These are phyloP conservation scores for Thecophora atra DNA, from an alignment of 2,888 invertebrate species.

Conservation along the genomic window DNA sequence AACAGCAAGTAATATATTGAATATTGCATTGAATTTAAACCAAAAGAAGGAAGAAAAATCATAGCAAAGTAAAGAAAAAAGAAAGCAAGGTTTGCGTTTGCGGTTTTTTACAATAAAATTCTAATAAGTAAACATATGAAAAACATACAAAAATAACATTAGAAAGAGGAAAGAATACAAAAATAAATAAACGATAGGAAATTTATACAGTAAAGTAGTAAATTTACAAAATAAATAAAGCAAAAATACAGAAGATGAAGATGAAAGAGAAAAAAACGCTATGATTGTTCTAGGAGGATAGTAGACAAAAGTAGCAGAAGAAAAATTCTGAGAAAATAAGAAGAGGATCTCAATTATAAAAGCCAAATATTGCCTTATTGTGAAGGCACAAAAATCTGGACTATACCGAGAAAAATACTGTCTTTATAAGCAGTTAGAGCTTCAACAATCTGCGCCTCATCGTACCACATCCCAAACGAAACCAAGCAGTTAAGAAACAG, in stretches of 20 bases:
- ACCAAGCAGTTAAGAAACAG: background rate
- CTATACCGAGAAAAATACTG: slow-evolving; percentile 25
- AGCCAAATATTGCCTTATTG: background rate
- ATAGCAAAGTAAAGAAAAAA: too few species aligned
- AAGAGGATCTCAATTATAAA: background rate
- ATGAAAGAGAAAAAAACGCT: background rate
- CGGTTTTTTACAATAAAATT: background rate
- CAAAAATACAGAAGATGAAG: background rate
- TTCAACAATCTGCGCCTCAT: background rate
- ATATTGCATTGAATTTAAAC: too few species aligned
- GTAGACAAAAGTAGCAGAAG: too few species aligned
- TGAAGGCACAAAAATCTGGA: background rate
- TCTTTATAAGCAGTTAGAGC: background rate
- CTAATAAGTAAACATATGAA: background rate
- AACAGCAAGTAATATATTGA: too few species aligned
- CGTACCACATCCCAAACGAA: background rate
- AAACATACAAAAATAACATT: background rate
- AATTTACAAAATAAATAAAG: slow-evolving; percentile 8
- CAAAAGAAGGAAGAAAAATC: too few species aligned
- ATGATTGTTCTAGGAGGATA: background rate
- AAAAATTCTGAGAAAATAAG: background rate
- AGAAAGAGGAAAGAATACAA: background rate
- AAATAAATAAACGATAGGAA: background rate
- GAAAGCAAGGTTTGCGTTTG: too few species aligned
- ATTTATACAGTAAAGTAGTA: background rate